Evolutionary conservation across 2,888 invertebrate genomes (phyloP).

Genomic region (Dromius quadrimaculatus): DNA sequence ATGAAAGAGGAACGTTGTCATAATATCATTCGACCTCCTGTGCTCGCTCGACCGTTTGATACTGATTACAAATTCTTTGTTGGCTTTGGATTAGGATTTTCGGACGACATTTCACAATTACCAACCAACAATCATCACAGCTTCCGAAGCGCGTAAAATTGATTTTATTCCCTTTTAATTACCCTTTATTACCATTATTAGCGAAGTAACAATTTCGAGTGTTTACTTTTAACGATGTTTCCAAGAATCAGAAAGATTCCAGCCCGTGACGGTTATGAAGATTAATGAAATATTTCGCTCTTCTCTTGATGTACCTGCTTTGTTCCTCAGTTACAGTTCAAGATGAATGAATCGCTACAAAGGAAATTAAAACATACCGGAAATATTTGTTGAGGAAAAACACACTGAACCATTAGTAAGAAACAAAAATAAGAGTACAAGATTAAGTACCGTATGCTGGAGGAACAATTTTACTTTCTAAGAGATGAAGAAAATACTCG

Average conservation of each 20-base stretch:
- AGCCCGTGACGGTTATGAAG: conserved; percentile 1
- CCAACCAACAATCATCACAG: too few relatives aligned
- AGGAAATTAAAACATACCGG: conserved; percentile 8
- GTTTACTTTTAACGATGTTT: background rate
- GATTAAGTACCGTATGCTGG: too few relatives aligned
- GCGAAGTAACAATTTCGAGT: too few relatives aligned
- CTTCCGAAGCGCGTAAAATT: too few relatives aligned
- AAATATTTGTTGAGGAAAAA: conserved; percentile 4
- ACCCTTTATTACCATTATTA: too few relatives aligned
- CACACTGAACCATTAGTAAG: background rate
- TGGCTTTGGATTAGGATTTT: background rate
- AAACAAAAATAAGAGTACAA: too few relatives aligned
- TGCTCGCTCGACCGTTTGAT: conserved; percentile 2
- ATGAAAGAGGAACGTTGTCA: background rate
- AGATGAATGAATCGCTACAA: conserved; percentile 8
- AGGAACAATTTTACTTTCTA: too few relatives aligned
- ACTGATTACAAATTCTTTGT: background rate
- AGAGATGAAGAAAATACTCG: too few relatives aligned
- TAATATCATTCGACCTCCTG: background rate
- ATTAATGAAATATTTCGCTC: background rate
- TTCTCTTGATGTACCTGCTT: too few relatives aligned
- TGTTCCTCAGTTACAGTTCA: background rate
- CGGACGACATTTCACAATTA: too few relatives aligned
- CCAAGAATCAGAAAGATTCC: background rate
- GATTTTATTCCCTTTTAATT: too few relatives aligned